These are phyloP conservation scores for Tachuris rubrigastra DNA, from an alignment of 2,113 vertebrate genomes.

Conservation along the genomic window DNA sequence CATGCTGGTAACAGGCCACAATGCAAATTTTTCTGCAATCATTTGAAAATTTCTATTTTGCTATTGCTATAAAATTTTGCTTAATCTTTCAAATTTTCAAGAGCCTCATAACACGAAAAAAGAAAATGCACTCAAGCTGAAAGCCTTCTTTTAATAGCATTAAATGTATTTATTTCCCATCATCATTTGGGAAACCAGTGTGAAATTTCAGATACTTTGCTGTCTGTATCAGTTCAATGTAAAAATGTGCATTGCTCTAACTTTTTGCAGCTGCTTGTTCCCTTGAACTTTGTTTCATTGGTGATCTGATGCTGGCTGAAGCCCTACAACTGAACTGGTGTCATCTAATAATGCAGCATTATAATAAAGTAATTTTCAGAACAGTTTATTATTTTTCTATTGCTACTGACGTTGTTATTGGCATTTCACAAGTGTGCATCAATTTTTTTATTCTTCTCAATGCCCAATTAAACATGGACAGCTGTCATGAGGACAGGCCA, in stretches of 20 bases:
- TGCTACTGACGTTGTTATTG: background rate
- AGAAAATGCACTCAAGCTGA: background rate
- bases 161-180: background rate
- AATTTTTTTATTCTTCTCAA: background rate
- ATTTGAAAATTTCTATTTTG: background rate
- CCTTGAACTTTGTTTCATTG: background rate
- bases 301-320: background rate
- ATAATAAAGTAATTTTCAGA: background rate
- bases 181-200: background rate
- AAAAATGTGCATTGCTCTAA: background rate
- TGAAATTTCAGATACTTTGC: background rate
- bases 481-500: background rate
- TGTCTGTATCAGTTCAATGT: background rate
- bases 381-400: background rate
- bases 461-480: background rate
- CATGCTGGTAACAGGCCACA: background rate
- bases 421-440: background rate
- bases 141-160: conserved; percentile 6
- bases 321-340: background rate
- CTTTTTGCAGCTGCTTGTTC: background rate
- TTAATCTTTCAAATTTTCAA: background rate
- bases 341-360: background rate
- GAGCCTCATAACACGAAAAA: background rate
- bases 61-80: background rate
- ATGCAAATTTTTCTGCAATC: background rate